Evolutionary conservation across 37 sponge, comb jelly and placozoan genomes (phyloP).

Genomic region (Bolinopsis microptera): DNA sequence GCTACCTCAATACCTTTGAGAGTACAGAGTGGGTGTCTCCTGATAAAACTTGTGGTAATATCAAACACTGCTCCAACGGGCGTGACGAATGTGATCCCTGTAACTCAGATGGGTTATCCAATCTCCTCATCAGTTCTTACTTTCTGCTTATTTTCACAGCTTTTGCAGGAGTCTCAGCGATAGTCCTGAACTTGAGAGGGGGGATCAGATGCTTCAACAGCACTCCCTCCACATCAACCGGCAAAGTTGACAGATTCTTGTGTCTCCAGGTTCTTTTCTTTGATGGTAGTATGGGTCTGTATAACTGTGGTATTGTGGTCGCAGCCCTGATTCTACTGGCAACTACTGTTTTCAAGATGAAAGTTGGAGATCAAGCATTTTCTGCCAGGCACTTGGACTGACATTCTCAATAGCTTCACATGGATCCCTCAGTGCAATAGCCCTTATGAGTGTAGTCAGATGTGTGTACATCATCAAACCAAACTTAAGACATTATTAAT

Average conservation of each 20-base stretch:
- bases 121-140: background rate
- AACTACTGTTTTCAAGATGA: conserved; percentile 4
- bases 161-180: background rate
- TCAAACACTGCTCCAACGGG: background rate
- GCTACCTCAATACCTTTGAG: background rate
- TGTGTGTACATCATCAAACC: background rate
- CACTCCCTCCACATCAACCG: background rate
- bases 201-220: background rate
- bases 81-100: background rate
- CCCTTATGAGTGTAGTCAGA: conserved; percentile 6
- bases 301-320: background rate
- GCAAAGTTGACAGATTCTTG: conserved; percentile 11
- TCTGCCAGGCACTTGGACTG: background rate
- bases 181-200: background rate
- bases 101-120: background rate
- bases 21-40: background rate
- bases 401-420: conserved; percentile 5
- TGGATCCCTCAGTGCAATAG: background rate
- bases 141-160: background rate
- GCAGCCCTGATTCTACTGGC: background rate
- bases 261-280: background rate
- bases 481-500: background rate
- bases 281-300: background rate
- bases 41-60: background rate
- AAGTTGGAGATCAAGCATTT: conserved; percentile 24